Evolutionary conservation across 2,113 vertebrate species (phyloP), one percentile per base, ranked within the genome.

Genomic region (Seriola aureovittata): DNA sequence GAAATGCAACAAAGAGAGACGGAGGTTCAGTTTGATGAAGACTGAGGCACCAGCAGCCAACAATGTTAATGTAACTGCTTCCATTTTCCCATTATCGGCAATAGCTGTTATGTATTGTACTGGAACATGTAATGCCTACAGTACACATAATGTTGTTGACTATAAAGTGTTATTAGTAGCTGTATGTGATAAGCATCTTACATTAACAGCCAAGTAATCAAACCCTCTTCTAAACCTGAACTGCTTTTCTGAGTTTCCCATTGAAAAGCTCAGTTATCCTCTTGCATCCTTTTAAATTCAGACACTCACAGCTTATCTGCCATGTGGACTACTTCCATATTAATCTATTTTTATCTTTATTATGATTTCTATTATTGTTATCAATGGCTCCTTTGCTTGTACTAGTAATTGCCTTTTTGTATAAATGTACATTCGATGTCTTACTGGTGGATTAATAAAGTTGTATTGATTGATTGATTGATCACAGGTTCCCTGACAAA

Each of bases 121-220:
- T 5, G 62, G 17, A 3, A 25, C 17, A 52, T 17, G 16, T 42
- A 32, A 60, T 36, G 16, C 34, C 17, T 13, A 38, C 71, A 69
- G 32, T 60, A 1, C 12, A 29, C 55, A 4, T 38, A 50, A 57
- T 57, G 54, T n/a, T 3, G 2, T 8, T 44, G 42, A 80, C 32
- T 25, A 7, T 38, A 8, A 74, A 36, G 34, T 63, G 78, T 42
- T 59, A 59, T 48, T 17, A 42, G 80, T 42, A 65, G 75, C 62
- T 64, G 60, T 7, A 65, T 21, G 64, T 68, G 60, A 78, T 59
- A 75, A 73, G 58, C 38, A 34, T 42, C 19, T 34, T 8, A 5
- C 44, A 62, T 21, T 50, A n/a, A 63, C 25, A 75, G 76, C 70
- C 17, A 50, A 55, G 58, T 36, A 59, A 65, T 70, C 42, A 55